Conservation (phyloP, 2,888 invertebrate species). For the Calameuta filiformis region DNA sequence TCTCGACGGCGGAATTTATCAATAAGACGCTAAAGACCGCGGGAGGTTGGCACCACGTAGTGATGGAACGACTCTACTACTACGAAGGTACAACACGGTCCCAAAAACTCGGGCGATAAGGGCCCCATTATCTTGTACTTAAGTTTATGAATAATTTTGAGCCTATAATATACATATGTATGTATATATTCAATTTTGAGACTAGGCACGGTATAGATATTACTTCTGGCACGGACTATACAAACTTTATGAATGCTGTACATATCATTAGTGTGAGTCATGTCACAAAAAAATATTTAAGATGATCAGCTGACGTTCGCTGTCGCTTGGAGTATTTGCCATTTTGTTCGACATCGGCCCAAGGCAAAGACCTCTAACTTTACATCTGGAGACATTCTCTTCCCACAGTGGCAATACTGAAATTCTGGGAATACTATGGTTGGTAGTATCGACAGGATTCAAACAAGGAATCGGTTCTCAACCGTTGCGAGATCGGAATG, state of each 20-base stretch:
- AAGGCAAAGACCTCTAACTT: background rate
- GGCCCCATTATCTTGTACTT: background rate
- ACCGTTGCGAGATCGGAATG: background rate
- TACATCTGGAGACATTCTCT: background rate
- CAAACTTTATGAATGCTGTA: slow-evolving; percentile 37
- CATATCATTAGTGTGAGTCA: slow-evolving; percentile 58
- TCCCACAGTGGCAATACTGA: background rate
- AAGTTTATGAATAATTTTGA: background rate
- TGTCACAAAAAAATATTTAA: slow-evolving; percentile 47
- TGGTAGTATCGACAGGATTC: background rate
- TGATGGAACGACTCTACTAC: slow-evolving; percentile 13
- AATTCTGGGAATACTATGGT: background rate
- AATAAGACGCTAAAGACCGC: slow-evolving; percentile 24
- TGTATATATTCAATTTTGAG: background rate
- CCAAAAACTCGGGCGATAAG: background rate
- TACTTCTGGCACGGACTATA: slow-evolving; percentile 62
- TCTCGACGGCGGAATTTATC: slow-evolving; percentile 42
- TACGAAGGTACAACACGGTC: background rate
- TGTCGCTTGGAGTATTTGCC: background rate
- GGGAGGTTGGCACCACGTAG: slow-evolving; percentile 24
- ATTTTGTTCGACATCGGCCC: slow-evolving; percentile 18
- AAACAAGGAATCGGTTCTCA: background rate
- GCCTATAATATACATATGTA: background rate
- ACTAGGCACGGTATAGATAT: slow-evolving; percentile 39
- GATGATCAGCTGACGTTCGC: slow-evolving; percentile 6